Base-by-base conservation (phyloP, 2,888 invertebrate genomes). In the Lypha dubia region DNA sequence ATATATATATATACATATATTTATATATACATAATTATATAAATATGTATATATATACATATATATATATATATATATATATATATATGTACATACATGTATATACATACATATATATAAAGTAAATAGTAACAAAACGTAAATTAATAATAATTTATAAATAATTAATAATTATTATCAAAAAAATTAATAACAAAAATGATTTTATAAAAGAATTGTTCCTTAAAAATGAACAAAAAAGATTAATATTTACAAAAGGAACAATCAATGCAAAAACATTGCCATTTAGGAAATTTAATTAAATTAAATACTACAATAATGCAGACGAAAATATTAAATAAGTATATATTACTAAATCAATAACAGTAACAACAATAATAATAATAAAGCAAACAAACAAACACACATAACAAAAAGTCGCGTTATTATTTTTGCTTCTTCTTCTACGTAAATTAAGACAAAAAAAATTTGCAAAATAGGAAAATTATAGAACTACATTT, bases 161-260 rank as follows among this genome's bases (percentile, higher is more conserved):
- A 85, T 88, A 88, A 89, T 87, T 86, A 87, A 81, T 87, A 83
- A 79, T 88, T 88, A 88, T 88, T 87, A 89, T 86, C 86, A 85
- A 86, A 83, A 86, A 87, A 84, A 87, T 87, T 85, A 87, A 86
- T 67, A 82, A 77, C 60, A 81, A 80, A 75, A 46, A 41, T 41
- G 7, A 83, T 80, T 62, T 71, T 73, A 79, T 67, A 68, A 79
- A 63, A 60, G 65, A 74, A 79, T 51, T 77, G 76, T 80, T 83
- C 74, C 80, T 79, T 79, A 9, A 71, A 32, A 70, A 74, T 56
- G 15, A 70, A 62, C n/a, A n/a, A n/a, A 58, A 24, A 35, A 51
- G 38, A 46, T 32, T 28, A 58, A 32, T 44, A 51, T 58, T 41
- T 56, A 70, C 17, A 63, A 86, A 84, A 65, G 82, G 85, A 85